Evolutionary conservation across 2,797 vertebrate species (phyloP).

Genomic region (Melanotaenia nigrans): DNA sequence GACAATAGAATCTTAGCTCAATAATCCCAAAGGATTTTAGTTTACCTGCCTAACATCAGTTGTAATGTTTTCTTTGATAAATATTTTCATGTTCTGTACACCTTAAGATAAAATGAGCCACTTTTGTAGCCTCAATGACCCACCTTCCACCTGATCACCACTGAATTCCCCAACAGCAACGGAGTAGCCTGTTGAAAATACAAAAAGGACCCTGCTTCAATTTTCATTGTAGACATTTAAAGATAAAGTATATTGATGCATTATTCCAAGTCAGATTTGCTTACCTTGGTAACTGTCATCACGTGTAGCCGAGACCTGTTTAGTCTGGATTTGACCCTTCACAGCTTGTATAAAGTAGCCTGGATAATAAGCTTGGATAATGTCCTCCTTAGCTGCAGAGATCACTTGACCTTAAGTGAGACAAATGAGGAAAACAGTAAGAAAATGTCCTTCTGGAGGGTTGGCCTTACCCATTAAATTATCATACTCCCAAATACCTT

Average conservation of each 20-base stretch:
- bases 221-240: neutral
- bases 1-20: conserved; percentile 46
- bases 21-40: conserved; percentile 43
- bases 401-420: conserved; percentile 87
- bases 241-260: neutral
- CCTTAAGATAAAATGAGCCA: neutral
- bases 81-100: neutral
- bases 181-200: conserved; percentile 86
- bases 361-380: conserved; percentile 85
- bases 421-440: conserved; percentile 15
- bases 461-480: neutral
- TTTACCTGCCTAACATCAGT: conserved; percentile 26
- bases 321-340: conserved; percentile 87
- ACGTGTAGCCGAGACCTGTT: conserved; percentile 76
- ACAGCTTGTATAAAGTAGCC: conserved; percentile 88
- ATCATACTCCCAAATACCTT: conserved; percentile 81
- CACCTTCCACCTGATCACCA: conserved; percentile 89
- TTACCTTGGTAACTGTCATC: conserved; percentile 93
- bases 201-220: conserved; percentile 5
- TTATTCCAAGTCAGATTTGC: neutral
- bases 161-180: conserved; percentile 93
- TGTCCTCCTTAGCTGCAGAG: conserved; percentile 88
- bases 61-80: conserved; percentile 15
- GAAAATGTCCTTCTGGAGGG: conserved; percentile 10
- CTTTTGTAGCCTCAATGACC: conserved; percentile 30